Evolutionary conservation across 64 coral and sea anemone genomes (phyloP).

Genomic region (Montipora sp.): DNA sequence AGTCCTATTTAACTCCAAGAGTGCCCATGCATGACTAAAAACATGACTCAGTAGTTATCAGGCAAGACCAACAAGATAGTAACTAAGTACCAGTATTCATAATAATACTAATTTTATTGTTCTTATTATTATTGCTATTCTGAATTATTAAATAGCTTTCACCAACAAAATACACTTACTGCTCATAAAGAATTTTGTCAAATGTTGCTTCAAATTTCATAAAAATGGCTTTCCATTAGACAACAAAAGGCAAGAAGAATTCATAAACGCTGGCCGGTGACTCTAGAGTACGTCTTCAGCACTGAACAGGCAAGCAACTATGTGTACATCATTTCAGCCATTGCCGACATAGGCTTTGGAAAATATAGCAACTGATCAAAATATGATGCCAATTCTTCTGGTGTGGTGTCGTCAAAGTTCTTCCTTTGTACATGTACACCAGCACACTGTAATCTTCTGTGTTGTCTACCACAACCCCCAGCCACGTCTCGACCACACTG

Average conservation of each 20-base stretch:
- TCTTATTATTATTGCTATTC: too few species aligned
- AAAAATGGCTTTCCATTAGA: not conserved
- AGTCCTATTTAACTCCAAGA: too few species aligned
- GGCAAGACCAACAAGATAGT: too few species aligned
- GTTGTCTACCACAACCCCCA: slow-evolving; percentile 82
- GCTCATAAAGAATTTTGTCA: not conserved
- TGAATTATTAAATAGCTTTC: not conserved
- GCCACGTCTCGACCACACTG: slow-evolving; percentile 16
- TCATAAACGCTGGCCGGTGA: not conserved
- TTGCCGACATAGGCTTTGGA: slow-evolving; percentile 99
- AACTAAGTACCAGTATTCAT: too few species aligned
- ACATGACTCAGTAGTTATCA: too few species aligned
- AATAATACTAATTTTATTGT: too few species aligned
- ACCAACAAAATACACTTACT: not conserved
- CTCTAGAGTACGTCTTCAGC: too few species aligned
- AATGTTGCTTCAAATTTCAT: not conserved
- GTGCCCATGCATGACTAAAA: too few species aligned
- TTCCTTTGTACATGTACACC: slow-evolving; percentile 57
- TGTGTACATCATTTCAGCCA: slow-evolving; percentile 99
- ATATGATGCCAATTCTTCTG: slow-evolving; percentile 96
- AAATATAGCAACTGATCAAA: slow-evolving; percentile 97
- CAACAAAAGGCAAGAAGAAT: not conserved
- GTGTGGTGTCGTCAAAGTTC: slow-evolving; percentile 97
- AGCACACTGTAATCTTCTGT: slow-evolving; percentile 68
- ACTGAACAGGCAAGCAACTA: not conserved